Evolutionary conservation across 2,113 vertebrate species (phyloP).

Genomic region (Cyanistes caeruleus): DNA sequence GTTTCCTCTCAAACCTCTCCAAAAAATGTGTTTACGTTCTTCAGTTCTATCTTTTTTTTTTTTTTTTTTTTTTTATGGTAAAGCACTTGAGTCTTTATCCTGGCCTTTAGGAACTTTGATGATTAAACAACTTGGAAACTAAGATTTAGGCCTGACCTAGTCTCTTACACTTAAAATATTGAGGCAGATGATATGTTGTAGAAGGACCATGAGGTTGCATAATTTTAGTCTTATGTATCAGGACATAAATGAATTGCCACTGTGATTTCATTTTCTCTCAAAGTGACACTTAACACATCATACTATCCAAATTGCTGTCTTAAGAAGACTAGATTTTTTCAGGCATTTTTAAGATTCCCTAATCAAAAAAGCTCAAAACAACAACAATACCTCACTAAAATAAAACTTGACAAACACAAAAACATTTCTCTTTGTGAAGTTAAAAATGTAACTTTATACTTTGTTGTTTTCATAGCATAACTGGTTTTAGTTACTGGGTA

Average conservation of each 20-base stretch:
- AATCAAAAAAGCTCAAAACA: neutral
- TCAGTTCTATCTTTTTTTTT: neutral
- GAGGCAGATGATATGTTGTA: accelerated
- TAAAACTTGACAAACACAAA: neutral
- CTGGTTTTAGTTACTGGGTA: neutral
- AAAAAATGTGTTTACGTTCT: neutral
- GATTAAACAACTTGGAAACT: neutral
- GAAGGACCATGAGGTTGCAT: neutral
- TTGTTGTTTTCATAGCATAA: neutral
- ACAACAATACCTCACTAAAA: neutral
- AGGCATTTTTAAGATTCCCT: neutral
- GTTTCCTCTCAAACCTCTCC: neutral
- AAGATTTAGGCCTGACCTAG: neutral
- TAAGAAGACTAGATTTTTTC: neutral
- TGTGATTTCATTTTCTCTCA: neutral
- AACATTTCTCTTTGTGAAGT: neutral
- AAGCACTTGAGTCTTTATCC: neutral
- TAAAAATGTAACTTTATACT: neutral
- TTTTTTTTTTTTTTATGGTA: neutral
- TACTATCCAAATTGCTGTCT: neutral
- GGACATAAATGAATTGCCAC: neutral
- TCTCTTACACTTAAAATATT: neutral
- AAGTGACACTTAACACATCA: neutral
- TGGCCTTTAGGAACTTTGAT: neutral
- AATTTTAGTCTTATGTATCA: neutral